Evolutionary conservation across 2,888 invertebrate species (phyloP), one percentile per base, ranked within the genome.

Genomic region (Hydriomena furcata): DNA sequence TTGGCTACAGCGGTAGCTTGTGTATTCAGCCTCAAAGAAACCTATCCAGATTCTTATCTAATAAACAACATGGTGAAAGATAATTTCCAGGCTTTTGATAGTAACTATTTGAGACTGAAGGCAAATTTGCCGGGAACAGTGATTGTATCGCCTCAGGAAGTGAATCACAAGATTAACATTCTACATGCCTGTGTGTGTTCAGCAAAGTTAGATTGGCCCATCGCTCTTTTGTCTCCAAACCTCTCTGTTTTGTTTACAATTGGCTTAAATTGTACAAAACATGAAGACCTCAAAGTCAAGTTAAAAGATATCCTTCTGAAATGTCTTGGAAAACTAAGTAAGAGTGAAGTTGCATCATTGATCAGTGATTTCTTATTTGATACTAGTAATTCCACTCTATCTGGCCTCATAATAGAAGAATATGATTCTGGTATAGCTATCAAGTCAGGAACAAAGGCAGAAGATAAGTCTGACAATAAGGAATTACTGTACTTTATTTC

Each of bases 1-100:
- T 63, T 86, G 40, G 68, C 82, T 11, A 84, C 93, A 45, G 92
- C 92, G 42, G 86, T 91, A 13, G 81, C 90, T 21, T 94, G 93
- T 72, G 82, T 92, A 1, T 81, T 91, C 55, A 77, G 75, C 48
- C 74, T 94, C 20, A 80, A 89, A 66, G 84, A 91, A 38, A 84
- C 80, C 37, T 91, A 92, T 71, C 76, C 84, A 8, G 63, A 84
- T 8, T 65, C 86, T 42, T 81, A 84, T 54, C 54, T 70, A 40
- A 75, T 91, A 11, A 71, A 77, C 37, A 70, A 50, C 20, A 60
- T 86, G 38, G 50, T 74, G 0, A 69, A 65, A 49, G 70, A 76
- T 7, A 65, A 76, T 40, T 84, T 86, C 35, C 63, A 76, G 40
- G 50, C 71, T 17, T 79, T 90, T 60, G 65, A 78, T 52, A 71